Percentiles rank a stretch among this genome's conserved stretches.
phyloP scores from a whole-genome alignment of 2,888 invertebrate species.

The Caenorhabditis afra region DNA sequence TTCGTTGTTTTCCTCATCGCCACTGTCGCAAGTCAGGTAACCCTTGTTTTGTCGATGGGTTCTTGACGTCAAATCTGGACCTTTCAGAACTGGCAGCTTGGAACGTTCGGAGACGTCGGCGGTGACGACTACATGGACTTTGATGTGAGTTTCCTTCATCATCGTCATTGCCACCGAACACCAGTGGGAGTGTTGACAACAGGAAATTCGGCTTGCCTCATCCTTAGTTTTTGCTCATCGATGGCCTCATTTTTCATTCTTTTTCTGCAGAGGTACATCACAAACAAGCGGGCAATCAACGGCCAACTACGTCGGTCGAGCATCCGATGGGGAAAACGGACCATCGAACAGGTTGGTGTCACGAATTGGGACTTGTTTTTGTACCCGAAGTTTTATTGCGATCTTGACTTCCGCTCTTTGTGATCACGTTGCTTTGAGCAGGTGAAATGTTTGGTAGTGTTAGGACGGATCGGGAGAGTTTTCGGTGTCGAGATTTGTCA shows the following conservation, averaged over 20 bases:
- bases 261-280: slow-evolving; percentile 39
- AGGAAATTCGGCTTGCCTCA: slow-evolving; percentile 16
- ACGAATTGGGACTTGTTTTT: not conserved
- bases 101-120: slow-evolving; percentile 5
- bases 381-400: not conserved
- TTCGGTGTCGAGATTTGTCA: slow-evolving; percentile 1
- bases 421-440: not conserved
- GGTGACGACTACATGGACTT: slow-evolving; percentile 18
- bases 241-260: not conserved
- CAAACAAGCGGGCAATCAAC: slow-evolving; percentile 51
- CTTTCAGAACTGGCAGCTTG: slow-evolving; percentile 23
- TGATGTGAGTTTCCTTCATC: slow-evolving; percentile 37
- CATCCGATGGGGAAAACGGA: slow-evolving; percentile 56
- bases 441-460: not conserved
- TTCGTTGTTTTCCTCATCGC: slow-evolving; percentile 32
- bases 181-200: not conserved
- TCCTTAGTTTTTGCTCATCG: too few species aligned
- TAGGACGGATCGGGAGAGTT: not conserved
- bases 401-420: not conserved
- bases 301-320: slow-evolving; percentile 52
- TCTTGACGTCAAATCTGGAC: not conserved
- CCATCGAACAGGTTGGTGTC: slow-evolving; percentile 3
- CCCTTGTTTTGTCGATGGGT: too few species aligned
- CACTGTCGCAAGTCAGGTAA: slow-evolving; percentile 32
- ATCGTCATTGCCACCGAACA: too few species aligned